Percentiles rank a stretch among this genome's conserved stretches.
These are phyloP conservation scores for Dione vanillae DNA, from an alignment of 2,888 invertebrate species.

Conservation along the genomic window DNA sequence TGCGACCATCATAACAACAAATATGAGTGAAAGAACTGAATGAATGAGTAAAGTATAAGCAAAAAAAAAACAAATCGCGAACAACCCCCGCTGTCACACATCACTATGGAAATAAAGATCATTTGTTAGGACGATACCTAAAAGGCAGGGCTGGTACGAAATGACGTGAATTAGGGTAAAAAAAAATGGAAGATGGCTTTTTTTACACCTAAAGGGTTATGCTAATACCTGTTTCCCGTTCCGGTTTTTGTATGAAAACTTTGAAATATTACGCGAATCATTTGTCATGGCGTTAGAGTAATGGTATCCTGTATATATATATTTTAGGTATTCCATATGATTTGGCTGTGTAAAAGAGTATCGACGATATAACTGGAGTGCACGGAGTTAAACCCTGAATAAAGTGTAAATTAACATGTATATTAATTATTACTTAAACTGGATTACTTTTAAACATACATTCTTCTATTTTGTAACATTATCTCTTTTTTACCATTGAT, in stretches of 20 bases:
- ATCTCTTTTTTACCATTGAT: too few species aligned
- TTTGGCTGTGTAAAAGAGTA: too few species aligned
- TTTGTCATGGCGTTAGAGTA: not conserved
- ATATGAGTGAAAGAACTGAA: too few species aligned
- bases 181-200: slow-evolving; percentile 36
- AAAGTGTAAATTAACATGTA: too few species aligned
- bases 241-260: slow-evolving; percentile 6
- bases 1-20: too few species aligned
- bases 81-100: slow-evolving; percentile 11
- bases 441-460: too few species aligned
- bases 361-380: too few species aligned
- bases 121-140: slow-evolving; percentile 33
- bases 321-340: not conserved
- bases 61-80: not conserved
- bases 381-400: too few species aligned
- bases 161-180: slow-evolving; percentile 37
- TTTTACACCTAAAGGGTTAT: slow-evolving; percentile 33
- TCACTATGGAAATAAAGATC: slow-evolving; percentile 39
- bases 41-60: too few species aligned
- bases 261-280: not conserved
- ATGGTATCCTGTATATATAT: not conserved
- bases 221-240: slow-evolving; percentile 24
- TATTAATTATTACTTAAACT: too few species aligned
- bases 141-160: slow-evolving; percentile 31
- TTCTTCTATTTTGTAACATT: too few species aligned